Evolutionary conservation across 2,797 vertebrate genomes (phyloP).

Genomic region (Siniperca scherzeri): DNA sequence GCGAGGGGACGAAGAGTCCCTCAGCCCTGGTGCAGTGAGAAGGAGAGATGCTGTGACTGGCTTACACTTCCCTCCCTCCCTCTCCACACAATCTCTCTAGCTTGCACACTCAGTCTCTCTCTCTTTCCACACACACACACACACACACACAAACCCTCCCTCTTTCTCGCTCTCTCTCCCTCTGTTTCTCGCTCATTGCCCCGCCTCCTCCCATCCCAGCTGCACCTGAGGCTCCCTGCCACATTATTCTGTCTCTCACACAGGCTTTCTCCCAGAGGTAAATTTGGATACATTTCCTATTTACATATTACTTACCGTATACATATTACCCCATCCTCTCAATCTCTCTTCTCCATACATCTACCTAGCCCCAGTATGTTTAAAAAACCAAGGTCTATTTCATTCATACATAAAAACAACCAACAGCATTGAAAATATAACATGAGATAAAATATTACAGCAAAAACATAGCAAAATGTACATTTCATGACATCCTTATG

Average conservation of each 20-base stretch:
- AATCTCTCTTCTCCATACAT: conserved; percentile 25
- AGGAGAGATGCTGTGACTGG: conserved; percentile 89
- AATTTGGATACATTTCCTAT: conserved; percentile 87
- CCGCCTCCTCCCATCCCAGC: conserved; percentile 80
- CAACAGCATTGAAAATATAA: neutral
- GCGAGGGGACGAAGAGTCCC: conserved; percentile 80
- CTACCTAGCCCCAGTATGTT: conserved; percentile 2
- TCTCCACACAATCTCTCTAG: conserved; percentile 71
- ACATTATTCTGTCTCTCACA: conserved; percentile 76
- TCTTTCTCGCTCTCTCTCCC: conserved; percentile 56
- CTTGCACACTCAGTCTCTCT: conserved; percentile 72
- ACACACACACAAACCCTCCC: conserved; percentile 51
- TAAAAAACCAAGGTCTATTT: neutral
- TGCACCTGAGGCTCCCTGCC: conserved; percentile 90
- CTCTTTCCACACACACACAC: conserved; percentile 47
- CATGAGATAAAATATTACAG: conserved; percentile 21
- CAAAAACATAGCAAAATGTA: conserved; percentile 3
- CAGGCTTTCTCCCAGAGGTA: conserved; percentile 80
- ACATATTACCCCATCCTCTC: conserved; percentile 4
- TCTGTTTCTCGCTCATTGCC: conserved; percentile 60
- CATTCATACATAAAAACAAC: neutral
- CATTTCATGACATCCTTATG: neutral
- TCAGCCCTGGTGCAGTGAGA: conserved; percentile 85
- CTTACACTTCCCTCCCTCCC: conserved; percentile 83
- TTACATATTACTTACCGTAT: conserved; percentile 77